Conservation (phyloP, 2,888 invertebrate genomes). For the Trypoxylon attenuatum region DNA sequence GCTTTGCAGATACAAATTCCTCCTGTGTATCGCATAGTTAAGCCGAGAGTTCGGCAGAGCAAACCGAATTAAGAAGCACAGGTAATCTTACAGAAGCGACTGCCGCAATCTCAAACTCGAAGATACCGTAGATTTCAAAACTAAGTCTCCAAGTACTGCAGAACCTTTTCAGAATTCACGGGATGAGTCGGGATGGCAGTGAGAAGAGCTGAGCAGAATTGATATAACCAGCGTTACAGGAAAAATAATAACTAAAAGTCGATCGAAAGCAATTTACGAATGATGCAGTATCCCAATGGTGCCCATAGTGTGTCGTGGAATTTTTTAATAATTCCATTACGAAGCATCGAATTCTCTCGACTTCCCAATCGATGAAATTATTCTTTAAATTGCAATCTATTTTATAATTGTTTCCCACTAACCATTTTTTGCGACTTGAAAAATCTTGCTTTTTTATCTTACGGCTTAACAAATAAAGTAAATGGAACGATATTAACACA, state of each 20-base stretch:
- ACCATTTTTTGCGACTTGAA: neutral
- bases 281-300: too few species aligned
- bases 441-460: neutral
- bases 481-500: constrained; percentile 11
- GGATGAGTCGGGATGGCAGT: neutral
- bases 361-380: too few species aligned
- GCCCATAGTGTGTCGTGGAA: too few species aligned
- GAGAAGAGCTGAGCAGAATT: too few species aligned
- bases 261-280: too few species aligned
- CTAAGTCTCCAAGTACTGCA: neutral
- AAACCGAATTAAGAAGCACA: neutral
- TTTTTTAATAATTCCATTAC: too few species aligned
- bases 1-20: neutral
- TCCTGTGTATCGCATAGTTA: neutral
- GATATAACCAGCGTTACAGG: too few species aligned
- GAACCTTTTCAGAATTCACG: neutral
- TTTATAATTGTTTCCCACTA: too few species aligned
- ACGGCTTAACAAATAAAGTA: constrained; percentile 4
- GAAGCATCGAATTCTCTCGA: too few species aligned
- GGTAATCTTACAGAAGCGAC: neutral
- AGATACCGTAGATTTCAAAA: neutral
- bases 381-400: too few species aligned
- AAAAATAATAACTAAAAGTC: too few species aligned
- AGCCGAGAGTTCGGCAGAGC: neutral
- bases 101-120: neutral